phyloP scores from a whole-genome alignment of 2,888 invertebrate species.

The Linnaemya vulpina region DNA sequence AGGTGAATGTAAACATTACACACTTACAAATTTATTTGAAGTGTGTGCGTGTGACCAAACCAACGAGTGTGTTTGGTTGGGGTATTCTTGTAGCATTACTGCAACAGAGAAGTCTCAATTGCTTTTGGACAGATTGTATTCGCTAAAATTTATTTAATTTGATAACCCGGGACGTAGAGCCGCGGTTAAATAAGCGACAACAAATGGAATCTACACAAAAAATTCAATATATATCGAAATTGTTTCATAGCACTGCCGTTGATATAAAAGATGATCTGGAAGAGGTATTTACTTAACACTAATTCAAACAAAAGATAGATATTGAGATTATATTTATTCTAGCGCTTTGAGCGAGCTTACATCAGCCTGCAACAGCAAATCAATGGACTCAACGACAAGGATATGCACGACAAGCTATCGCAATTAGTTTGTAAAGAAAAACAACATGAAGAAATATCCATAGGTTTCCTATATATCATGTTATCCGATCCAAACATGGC shows the following conservation, averaged over 20 bases:
- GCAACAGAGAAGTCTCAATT: constrained; percentile 58
- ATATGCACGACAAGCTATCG: constrained; percentile 95
- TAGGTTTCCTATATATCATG: constrained; percentile 94
- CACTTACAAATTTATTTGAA: constrained; percentile 59
- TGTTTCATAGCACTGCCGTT: constrained; percentile 91
- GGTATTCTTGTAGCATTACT: constrained; percentile 56
- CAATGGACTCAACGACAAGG: constrained; percentile 94
- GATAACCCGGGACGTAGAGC: constrained; percentile 46
- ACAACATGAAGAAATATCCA: constrained; percentile 95
- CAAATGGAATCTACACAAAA: constrained; percentile 81
- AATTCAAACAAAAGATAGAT: not conserved
- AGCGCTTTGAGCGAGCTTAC: constrained; percentile 96
- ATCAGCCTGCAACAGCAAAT: constrained; percentile 90
- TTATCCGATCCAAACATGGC: constrained; percentile 92
- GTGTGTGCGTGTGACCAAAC: constrained; percentile 54
- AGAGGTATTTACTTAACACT: constrained; percentile 86
- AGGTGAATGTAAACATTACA: constrained; percentile 71
- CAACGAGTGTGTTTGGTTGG: constrained; percentile 51
- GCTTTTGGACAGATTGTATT: constrained; percentile 43
- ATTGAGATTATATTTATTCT: constrained; percentile 1
- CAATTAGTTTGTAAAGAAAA: constrained; percentile 93
- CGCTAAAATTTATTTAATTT: constrained; percentile 22
- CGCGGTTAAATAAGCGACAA: constrained; percentile 62
- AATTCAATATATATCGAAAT: constrained; percentile 84
- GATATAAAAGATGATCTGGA: constrained; percentile 95